Base-by-base conservation (phyloP, 2,797 vertebrate species). In the Monodelphis domestica region DNA sequence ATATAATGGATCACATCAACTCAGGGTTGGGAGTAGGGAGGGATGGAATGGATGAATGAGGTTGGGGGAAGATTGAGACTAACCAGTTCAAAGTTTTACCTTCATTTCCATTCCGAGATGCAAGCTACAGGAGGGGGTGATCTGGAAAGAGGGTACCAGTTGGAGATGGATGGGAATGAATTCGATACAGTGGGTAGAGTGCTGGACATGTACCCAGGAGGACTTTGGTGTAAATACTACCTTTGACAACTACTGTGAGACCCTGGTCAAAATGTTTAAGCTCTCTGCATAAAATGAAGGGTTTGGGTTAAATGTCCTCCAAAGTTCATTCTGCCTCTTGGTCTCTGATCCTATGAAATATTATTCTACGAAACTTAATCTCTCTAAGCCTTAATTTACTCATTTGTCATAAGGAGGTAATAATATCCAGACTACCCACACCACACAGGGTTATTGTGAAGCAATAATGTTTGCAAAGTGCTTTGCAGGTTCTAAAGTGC, bases 51-150 rank as follows among this genome's bases (percentile, higher is more conserved):
- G 38, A 84, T 50, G 70, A 84, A 84, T 84, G 50, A 88, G 12
- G 51, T 21, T 14, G 30, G 51, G 28, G 12, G 51, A 88, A 53
- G 51, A 29, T 52, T 53, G 2, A 52, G 29, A 51, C 50, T 52
- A 15, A 88, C 12, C 15, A 21, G 0, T 52, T 4, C 12, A 84
- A 29, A 15, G n/a, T 26, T 95, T 94, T 91, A 87, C 96, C 97
- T 96, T 95, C 95, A 97, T 94, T 7, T 94, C 95, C 97, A 51
- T 0, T 51, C 94, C 59, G 94, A 97, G 96, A 97, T 93, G 95
- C 95, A 96, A 97, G 96, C 90, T 95, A 95, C 96, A 93, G 97
- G 94, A 98, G 97, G 96, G 94, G 96, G 94, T 95, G 95, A 88
- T 94, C 95, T 94, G 56, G 92, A 96, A 92, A 96, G 95, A 88